Evolutionary conservation across 2,797 vertebrate genomes (phyloP).

Genomic region (Melanitta fusca): DNA sequence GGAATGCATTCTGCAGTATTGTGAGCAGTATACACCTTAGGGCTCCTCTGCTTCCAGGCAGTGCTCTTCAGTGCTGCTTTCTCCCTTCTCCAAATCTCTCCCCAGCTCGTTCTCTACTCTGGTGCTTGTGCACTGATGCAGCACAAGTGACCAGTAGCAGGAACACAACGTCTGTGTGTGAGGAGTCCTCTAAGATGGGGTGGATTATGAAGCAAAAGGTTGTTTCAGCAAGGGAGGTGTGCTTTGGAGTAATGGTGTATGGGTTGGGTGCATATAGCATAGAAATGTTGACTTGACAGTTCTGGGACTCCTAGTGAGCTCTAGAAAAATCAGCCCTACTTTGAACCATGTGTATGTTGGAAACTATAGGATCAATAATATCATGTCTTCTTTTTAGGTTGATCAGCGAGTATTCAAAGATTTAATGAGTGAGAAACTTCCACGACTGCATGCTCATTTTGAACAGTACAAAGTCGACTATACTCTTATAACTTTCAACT

Average conservation of each 20-base stretch:
- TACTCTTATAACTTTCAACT: slow-evolving; percentile 99
- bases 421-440: slow-evolving; percentile 95
- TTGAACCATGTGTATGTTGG: neutral
- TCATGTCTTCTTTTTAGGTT: slow-evolving; percentile 80
- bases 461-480: slow-evolving; percentile 95
- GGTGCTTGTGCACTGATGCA: neutral
- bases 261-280: neutral
- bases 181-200: neutral
- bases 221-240: neutral
- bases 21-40: neutral
- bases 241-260: accelerated
- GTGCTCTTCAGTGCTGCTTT: neutral
- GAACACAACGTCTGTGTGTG: accelerated
- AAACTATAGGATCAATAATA: neutral
- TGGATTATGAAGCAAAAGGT: neutral
- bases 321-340: neutral
- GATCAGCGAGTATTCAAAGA: slow-evolving; percentile 98
- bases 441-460: slow-evolving; percentile 92
- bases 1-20: neutral
- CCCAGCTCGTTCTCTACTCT: neutral
- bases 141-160: neutral
- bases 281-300: neutral
- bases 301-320: neutral
- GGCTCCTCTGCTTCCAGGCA: neutral
- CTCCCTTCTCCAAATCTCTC: neutral